Evolutionary conservation across 1,140 invertebrate species (phyloP), one percentile per base, ranked within the genome.

Genomic region (Zophobas atratus): DNA sequence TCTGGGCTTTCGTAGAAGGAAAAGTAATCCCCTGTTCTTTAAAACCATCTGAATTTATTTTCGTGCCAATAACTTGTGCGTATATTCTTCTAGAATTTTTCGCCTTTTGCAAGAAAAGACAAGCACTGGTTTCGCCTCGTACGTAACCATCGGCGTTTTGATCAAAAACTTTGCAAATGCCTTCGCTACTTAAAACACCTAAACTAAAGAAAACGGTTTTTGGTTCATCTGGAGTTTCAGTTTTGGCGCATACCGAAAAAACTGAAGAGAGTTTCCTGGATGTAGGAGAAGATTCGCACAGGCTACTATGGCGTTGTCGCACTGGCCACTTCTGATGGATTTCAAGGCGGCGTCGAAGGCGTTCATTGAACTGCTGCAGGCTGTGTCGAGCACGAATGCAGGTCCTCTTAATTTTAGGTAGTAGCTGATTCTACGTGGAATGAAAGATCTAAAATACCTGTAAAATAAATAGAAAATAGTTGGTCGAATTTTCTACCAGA

Each of bases 161-260:
- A 87, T 99, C 97, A 85, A 99, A 99, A 41, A 93, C 93, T 85
- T 96, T 96, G 86, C 96, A 98, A 51, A 88, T 90, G 2, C 98
- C 98, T 78, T 98, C 95, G 0, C 88, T 83, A 0, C 95, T 94
- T 5, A 99, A 86, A 82, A 99, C 97, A 53, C 96, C 96, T 86
- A 96, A 88, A 82, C 93, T 93, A 84, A 67, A 49, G 33, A 51
- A 20, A 48, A 57, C 6, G 63, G 34, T 74, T 35, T 41, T 49
- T 33, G 75, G 8, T 51, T 2, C 6, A 33, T 34, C 2, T 46
- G 20, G 6, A 72, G 53, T 1, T 32, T 32, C 6, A 6, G 33
- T 34, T 1, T 1, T 8, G 46, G 38, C 3, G 20, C 20, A 39
- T 87, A 90, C 89, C 89, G 86, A 51, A 92, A 89, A 86, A 97